Conservation (phyloP, 2,113 vertebrate genomes). For the Bos javanicus region DNA sequence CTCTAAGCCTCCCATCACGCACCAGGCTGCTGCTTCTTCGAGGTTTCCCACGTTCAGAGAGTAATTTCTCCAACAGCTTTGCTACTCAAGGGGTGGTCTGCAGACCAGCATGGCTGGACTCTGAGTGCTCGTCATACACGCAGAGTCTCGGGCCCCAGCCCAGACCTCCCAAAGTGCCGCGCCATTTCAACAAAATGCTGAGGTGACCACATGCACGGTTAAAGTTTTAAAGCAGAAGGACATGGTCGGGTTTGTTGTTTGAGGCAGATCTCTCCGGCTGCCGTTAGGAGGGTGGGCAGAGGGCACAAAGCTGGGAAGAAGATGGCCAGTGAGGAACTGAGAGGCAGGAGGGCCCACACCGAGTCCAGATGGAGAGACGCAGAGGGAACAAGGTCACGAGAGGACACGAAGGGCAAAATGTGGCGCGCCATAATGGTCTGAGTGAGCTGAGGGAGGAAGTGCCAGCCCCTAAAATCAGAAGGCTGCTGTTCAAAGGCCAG, state of each 20-base stretch:
- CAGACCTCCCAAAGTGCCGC: neutral
- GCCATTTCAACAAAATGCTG: neutral
- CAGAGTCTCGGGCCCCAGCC: neutral
- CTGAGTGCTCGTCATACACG: neutral
- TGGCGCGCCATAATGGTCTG: accelerated
- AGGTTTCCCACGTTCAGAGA: neutral
- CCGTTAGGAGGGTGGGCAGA: neutral
- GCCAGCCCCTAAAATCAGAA: neutral
- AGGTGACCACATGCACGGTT: accelerated
- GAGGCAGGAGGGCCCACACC: neutral
- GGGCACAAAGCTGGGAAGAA: neutral
- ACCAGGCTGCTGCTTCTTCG: neutral
- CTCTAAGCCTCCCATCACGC: neutral
- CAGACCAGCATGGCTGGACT: neutral
- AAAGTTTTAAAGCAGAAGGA: neutral
- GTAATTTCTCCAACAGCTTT: neutral
- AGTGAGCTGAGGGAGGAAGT: neutral
- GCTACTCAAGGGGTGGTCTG: neutral
- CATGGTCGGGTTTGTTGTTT: neutral
- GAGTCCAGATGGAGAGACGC: accelerated
- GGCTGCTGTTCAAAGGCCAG: neutral
- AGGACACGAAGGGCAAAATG: neutral
- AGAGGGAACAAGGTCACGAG: neutral
- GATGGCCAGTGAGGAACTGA: neutral
- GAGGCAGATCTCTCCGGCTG: neutral